Evolutionary conservation across 2,888 invertebrate species (phyloP), one percentile per base, ranked within the genome.

Genomic region (Trachelus tabidus): DNA sequence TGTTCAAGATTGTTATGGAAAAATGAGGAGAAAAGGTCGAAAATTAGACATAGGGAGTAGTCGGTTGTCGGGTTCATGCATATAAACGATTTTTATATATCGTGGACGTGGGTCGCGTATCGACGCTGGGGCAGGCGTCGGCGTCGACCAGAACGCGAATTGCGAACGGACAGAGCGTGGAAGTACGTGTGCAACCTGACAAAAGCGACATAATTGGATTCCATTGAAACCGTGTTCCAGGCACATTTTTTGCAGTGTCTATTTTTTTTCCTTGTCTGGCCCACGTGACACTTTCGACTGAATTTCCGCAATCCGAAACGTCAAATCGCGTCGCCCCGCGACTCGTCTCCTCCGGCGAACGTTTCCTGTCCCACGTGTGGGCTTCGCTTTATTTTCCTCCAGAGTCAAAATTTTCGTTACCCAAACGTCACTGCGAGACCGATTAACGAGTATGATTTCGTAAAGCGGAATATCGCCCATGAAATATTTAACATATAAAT

Each of bases 171-270:
- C 56, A 23, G 56, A 56, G 23, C 56, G 56, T 56, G 23, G 23
- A 56, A 56, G 56, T 56, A 56, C 56, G 56, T 23, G 56, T 23
- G 56, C 56, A 9, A 1, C 71, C 71, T 71, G 31, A 34, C 34
- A 71, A 71, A 71, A 71, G 30, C 71, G 34, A 71, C 56, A 77
- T 77, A 79, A 79, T 79, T 79, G 79, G 75, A 75, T 79, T 74
- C 34, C 71, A 79, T 73, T 77, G 71, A 79, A 79, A 69, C 37
- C 71, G 71, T 11, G 35, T 34, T 15, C 56, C 56, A 23, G 23
- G 56, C 56, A 56, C 23, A 23, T 56, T 56, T 56, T 56, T 56
- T 56, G 23, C 23, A 40, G 23, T 3, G 2, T 9, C 56, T 2
- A 56, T 56, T 56, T 9, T 23, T 9, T 56, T 56, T 9, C 9